Evolutionary conservation across 2,113 vertebrate genomes (phyloP).

Genomic region (Crotophaga sulcirostris): DNA sequence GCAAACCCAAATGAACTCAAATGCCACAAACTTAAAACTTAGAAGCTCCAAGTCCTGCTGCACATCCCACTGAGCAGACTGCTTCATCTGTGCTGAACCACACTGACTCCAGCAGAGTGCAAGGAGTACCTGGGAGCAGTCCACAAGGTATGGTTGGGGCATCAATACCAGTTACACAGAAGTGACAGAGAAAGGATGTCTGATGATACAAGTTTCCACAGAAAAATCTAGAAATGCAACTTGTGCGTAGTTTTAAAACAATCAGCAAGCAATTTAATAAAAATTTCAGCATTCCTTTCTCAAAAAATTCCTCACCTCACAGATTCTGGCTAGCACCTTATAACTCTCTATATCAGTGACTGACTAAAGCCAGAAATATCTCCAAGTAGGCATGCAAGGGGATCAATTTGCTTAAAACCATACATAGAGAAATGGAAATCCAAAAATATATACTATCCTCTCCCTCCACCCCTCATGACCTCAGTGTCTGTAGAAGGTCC

Average conservation of each 20-base stretch:
- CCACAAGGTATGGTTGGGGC: background rate
- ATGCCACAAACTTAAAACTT: background rate
- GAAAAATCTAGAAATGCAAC: background rate
- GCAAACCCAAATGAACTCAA: background rate
- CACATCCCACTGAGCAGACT: background rate
- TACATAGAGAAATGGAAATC: background rate
- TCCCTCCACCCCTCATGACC: background rate
- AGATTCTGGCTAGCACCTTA: background rate
- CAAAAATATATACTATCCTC: background rate
- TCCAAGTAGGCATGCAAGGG: background rate
- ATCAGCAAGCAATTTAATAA: background rate
- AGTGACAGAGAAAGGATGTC: background rate
- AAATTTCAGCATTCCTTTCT: background rate
- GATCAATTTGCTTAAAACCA: background rate
- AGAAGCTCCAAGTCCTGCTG: background rate
- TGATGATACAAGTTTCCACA: background rate
- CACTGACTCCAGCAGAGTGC: rapidly evolving
- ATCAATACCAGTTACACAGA: background rate
- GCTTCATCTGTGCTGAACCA: background rate
- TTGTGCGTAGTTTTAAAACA: background rate
- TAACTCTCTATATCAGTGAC: background rate
- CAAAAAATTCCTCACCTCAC: background rate
- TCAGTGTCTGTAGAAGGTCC: background rate
- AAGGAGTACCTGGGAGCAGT: background rate
- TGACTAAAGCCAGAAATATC: background rate